Conservation (phyloP, 2,888 invertebrate genomes). For the Celastrina argiolus region DNA sequence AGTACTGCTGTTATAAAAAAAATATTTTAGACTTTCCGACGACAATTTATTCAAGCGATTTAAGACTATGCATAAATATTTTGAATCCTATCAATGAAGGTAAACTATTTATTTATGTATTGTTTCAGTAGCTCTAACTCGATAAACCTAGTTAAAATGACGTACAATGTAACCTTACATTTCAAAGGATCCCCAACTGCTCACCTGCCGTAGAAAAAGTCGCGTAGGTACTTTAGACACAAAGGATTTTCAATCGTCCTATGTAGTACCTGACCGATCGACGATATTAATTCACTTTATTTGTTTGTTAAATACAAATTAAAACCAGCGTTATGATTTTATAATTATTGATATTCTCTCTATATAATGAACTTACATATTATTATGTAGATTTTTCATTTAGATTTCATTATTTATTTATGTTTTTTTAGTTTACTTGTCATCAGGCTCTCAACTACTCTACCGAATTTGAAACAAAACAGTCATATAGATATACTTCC, state of each 20-base stretch:
- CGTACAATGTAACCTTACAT: not conserved
- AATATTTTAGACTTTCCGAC: not conserved
- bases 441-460: too few relatives aligned
- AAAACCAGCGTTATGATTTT: not conserved
- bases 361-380: too few relatives aligned
- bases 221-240: not conserved
- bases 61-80: too few relatives aligned
- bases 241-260: not conserved
- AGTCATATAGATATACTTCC: too few relatives aligned
- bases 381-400: too few relatives aligned
- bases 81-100: too few relatives aligned
- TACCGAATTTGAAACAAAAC: too few relatives aligned
- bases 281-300: not conserved
- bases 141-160: not conserved
- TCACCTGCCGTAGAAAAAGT: slow-evolving; percentile 1
- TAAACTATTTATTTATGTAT: too few relatives aligned
- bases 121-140: not conserved
- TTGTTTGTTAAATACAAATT: not conserved
- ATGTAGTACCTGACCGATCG: not conserved
- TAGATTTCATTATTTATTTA: too few relatives aligned
- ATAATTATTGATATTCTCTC: not conserved
- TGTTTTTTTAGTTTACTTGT: too few relatives aligned
- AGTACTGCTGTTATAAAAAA: not conserved
- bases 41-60: not conserved
- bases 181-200: slow-evolving; percentile 4